Conservation (phyloP, 1,140 invertebrate genomes). For the Drosophila jambulina region DNA sequence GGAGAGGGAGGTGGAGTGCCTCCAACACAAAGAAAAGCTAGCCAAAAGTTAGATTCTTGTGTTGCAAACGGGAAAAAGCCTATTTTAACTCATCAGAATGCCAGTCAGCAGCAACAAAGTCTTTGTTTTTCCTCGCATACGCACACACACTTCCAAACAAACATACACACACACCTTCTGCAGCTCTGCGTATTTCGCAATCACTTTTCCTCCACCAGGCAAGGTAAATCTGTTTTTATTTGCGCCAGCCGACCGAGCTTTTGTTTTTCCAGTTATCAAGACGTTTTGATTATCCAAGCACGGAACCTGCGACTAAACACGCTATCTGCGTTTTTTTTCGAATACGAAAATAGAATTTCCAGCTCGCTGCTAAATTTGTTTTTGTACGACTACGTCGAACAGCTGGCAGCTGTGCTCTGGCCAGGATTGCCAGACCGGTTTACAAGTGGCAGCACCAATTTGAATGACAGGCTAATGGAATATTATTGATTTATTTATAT, state of each 20-base stretch:
- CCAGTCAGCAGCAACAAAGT: conserved; percentile 13
- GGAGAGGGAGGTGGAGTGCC: not conserved
- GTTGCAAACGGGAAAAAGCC: not conserved
- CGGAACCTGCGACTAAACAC: conserved; percentile 31
- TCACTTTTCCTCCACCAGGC: conserved; percentile 53
- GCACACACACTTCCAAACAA: not conserved
- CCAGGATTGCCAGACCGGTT: conserved; percentile 55
- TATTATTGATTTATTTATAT: conserved; percentile 77
- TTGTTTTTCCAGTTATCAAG: conserved; percentile 1
- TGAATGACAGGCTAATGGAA: conserved; percentile 29
- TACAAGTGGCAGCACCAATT: conserved; percentile 22
- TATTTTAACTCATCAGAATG: conserved; percentile 2
- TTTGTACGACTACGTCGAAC: conserved; percentile 52
- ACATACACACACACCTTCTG: conserved; percentile 26
- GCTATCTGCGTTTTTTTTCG: conserved; percentile 60
- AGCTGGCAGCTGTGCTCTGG: conserved; percentile 60
- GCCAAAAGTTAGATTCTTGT: conserved; percentile 14
- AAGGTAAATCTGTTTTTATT: conserved; percentile 14
- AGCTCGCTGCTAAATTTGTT: conserved; percentile 61
- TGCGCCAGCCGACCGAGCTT: conserved; percentile 3
- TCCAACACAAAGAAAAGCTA: conserved; percentile 38
- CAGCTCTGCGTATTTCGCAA: conserved; percentile 65
- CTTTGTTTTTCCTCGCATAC: conserved; percentile 18
- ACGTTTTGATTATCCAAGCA: conserved; percentile 4
- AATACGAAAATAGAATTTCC: conserved; percentile 61